Evolutionary conservation across 2,888 invertebrate species (phyloP), one percentile per base, ranked within the genome.

Genomic region (Criorhina ranunculi): DNA sequence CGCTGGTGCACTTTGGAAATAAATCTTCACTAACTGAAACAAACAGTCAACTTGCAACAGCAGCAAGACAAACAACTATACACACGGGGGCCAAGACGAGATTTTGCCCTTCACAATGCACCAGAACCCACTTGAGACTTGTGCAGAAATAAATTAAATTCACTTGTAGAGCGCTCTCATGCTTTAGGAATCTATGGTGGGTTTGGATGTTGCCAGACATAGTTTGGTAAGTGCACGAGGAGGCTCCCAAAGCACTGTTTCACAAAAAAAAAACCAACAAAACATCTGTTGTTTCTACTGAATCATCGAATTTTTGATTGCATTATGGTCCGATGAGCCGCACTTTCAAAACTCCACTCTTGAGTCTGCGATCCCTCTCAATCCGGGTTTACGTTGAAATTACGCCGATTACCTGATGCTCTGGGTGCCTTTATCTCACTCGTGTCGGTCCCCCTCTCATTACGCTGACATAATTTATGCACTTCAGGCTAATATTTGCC

Each of bases 1-100:
- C 24, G 64, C 55, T 57, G 31, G 49, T 29, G 67, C 78, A 66
- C 79, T 69, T 79, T 24, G 83, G 79, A 75, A 75, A 83, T 83
- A 83, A 83, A 79, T 83, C 83, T 83, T 79, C 69, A 44, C 83
- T 79, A 83, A 83, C 79, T 83, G 79, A 79, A 83, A 83, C 83
- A 83, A 83, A 83, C 79, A 83, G 79, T 83, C 79, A 79, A 79
- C 79, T 83, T 73, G 83, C 64, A 53, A 19, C 73, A 37, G 53
- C 72, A 59, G 59, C 76, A 59, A 60, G 67, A 62, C 66, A 69
- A 69, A 73, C 78, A 73, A 44, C 70, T 19, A 81, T 24, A 24
- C 24, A 69, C 62, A 77, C n/a, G n/a, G n/a, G n/a, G 55, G 46
- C 66, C 73, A 79, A 79, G 73, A 83, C 57, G 57, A 17, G 73